Percentiles rank a stretch among this genome's conserved stretches.
Conservation (phyloP, 2,888 invertebrate genomes). For the Galeruca laticollis region DNA sequence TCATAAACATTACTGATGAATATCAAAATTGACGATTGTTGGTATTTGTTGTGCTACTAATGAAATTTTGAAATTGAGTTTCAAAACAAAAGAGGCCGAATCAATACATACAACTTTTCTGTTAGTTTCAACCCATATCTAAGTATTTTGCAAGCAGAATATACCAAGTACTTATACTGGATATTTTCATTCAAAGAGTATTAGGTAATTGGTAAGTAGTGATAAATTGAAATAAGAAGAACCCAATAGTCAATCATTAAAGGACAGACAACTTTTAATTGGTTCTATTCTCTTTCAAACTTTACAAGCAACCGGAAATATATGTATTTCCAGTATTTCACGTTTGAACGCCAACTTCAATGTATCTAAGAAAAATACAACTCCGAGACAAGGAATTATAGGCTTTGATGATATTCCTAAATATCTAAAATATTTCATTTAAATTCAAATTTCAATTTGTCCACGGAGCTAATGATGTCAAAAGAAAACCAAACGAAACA, state of each 20-base stretch:
- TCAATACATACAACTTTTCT: no score
- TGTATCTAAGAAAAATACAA: neutral
- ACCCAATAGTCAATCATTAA: neutral
- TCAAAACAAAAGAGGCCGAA: no score
- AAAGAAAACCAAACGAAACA: constrained; percentile 44
- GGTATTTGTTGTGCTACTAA: no score
- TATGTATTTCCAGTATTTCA: neutral
- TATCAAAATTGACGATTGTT: no score
- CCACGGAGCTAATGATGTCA: constrained; percentile 12
- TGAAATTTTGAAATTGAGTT: no score
- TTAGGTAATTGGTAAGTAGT: no score
- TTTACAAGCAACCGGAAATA: neutral
- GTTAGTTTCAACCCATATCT: no score
- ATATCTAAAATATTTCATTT: neutral
- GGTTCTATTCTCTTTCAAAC: neutral
- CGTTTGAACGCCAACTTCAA: neutral
- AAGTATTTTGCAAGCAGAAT: no score
- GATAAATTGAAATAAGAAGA: no score
- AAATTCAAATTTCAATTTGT: constrained; percentile 6
- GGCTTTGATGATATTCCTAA: neutral
- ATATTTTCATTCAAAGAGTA: no score
- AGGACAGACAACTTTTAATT: neutral
- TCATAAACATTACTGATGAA: no score
- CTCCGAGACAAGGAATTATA: neutral
- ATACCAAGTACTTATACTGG: no score